These are phyloP conservation scores for Plebejus melissa DNA, from an alignment of 2,888 invertebrate genomes.

Conservation along the genomic window DNA sequence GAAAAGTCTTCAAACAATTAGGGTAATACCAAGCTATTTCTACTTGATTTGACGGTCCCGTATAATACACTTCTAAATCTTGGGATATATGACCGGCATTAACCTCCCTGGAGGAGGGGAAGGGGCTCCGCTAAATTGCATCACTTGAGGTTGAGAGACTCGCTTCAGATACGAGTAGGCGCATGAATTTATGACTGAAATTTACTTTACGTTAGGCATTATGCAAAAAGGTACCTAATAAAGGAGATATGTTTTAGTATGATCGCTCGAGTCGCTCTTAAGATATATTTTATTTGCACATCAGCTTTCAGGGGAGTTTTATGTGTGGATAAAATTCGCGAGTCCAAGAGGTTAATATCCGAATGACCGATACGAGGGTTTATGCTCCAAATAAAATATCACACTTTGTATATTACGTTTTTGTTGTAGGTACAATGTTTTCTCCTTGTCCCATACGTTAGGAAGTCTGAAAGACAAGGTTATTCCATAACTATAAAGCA, in stretches of 20 bases:
- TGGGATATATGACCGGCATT: slow-evolving; percentile 29
- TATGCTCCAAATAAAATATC: background rate
- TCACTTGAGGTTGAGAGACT: slow-evolving; percentile 31
- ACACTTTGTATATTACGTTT: too few relatives aligned
- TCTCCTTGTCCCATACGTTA: too few relatives aligned
- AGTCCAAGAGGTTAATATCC: background rate
- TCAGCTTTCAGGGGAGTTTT: slow-evolving; percentile 7
- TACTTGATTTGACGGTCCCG: slow-evolving; percentile 21
- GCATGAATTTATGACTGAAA: slow-evolving; percentile 31
- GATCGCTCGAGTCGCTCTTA: slow-evolving; percentile 19
- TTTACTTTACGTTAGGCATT: slow-evolving; percentile 28
- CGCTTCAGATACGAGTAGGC: slow-evolving; percentile 30
- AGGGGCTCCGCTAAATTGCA: slow-evolving; percentile 30
- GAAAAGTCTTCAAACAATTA: slow-evolving; percentile 3
- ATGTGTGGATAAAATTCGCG: background rate
- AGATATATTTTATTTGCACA: slow-evolving; percentile 13
- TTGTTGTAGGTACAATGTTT: too few relatives aligned
- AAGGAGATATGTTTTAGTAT: slow-evolving; percentile 26
- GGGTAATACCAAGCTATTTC: slow-evolving; percentile 11
- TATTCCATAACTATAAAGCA: too few relatives aligned
- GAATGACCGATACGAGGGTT: background rate
- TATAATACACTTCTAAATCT: slow-evolving; percentile 27
- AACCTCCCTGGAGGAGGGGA: slow-evolving; percentile 25
- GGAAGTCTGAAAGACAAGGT: too few relatives aligned
- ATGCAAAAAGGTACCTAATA: slow-evolving; percentile 26